A percentile compares a stretch with the other conserved stretches of the same genome.
phyloP scores from a whole-genome alignment of 2,888 invertebrate species.

The Sycophila texana region DNA sequence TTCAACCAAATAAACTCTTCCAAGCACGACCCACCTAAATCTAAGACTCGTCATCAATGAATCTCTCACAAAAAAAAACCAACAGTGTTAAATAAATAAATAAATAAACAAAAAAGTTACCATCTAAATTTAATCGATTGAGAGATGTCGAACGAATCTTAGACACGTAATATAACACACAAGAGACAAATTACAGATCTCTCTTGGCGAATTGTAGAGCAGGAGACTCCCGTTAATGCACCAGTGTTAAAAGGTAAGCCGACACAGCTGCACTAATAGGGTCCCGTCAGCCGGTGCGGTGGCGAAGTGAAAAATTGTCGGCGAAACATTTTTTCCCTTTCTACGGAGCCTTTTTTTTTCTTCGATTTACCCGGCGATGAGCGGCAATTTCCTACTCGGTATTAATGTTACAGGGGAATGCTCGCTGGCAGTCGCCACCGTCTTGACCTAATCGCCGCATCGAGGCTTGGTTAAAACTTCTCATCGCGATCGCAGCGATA shows the following conservation, averaged over 20 bases:
- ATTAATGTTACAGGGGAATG: slow-evolving; percentile 84
- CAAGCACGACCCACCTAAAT: slow-evolving; percentile 10
- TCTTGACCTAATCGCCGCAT: slow-evolving; percentile 90
- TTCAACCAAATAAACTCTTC: slow-evolving; percentile 4
- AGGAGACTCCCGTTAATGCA: too few species aligned
- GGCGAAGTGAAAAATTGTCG: background rate
- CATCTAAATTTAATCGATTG: slow-evolving; percentile 32
- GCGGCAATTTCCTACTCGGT: slow-evolving; percentile 76
- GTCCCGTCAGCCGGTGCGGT: background rate
- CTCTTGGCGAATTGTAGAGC: too few species aligned
- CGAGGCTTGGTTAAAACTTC: slow-evolving; percentile 77
- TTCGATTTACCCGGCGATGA: slow-evolving; percentile 3
- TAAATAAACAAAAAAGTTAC: background rate
- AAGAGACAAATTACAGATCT: background rate
- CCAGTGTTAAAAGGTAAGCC: too few species aligned
- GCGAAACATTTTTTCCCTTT: background rate
- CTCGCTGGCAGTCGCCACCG: slow-evolving; percentile 83
- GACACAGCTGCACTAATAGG: too few species aligned
- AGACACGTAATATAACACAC: slow-evolving; percentile 23
- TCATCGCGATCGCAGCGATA: too few species aligned
- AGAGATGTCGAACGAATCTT: slow-evolving; percentile 55
- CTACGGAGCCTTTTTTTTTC: background rate
- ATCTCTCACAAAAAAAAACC: background rate
- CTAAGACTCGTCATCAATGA: slow-evolving; percentile 51
- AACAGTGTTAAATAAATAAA: slow-evolving; percentile 28